Evolutionary conservation across 2,888 invertebrate genomes (phyloP).

Genomic region (Cerastoderma edule): DNA sequence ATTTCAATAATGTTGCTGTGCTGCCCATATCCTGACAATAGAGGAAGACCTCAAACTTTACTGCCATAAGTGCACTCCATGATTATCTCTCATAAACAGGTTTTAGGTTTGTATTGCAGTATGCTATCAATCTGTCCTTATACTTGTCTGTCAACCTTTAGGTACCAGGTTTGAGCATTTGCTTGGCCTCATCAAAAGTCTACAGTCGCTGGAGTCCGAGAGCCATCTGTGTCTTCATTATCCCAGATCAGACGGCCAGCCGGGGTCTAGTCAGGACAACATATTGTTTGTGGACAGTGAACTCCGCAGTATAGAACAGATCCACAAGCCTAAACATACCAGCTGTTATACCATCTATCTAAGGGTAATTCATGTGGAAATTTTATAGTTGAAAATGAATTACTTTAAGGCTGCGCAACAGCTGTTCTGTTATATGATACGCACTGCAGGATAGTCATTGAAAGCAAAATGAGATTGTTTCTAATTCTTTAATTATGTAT

Average conservation of each 20-base stretch:
- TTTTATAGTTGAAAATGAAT: neutral
- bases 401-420: neutral
- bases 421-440: neutral
- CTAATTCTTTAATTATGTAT: too few species aligned
- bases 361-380: slow-evolving; percentile 17
- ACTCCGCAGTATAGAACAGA: slow-evolving; percentile 10
- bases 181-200: neutral
- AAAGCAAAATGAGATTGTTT: too few species aligned
- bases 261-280: slow-evolving; percentile 28
- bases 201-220: slow-evolving; percentile 28
- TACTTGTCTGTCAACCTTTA: too few species aligned
- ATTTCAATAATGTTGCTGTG: too few species aligned
- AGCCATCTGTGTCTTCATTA: slow-evolving; percentile 38
- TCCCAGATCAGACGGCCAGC: slow-evolving; percentile 15
- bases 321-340: slow-evolving; percentile 4
- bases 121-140: too few species aligned
- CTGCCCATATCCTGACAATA: too few species aligned
- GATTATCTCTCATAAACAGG: too few species aligned
- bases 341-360: slow-evolving; percentile 11
- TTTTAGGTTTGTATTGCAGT: too few species aligned
- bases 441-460: neutral
- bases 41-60: too few species aligned
- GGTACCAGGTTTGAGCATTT: neutral
- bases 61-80: too few species aligned
- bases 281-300: slow-evolving; percentile 15